These are phyloP conservation scores for Aleiodes sp. DNA, from an alignment of 1,140 invertebrate species.

Conservation along the genomic window DNA sequence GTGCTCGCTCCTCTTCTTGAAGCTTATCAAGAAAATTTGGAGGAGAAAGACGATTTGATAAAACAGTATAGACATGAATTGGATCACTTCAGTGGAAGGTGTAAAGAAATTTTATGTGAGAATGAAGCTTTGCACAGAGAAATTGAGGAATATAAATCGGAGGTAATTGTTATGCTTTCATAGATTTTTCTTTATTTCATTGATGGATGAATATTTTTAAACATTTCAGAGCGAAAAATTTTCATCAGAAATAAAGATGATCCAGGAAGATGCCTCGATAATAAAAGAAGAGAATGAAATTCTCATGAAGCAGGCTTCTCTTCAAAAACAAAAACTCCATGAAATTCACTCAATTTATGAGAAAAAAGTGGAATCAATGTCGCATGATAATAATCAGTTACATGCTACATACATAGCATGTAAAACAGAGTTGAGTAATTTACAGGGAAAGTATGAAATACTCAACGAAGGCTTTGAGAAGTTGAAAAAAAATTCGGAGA, in stretches of 20 bases:
- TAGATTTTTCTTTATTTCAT: background rate
- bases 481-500: slow-evolving; percentile 64
- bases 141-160: slow-evolving; percentile 67
- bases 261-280: slow-evolving; percentile 67
- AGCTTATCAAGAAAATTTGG: slow-evolving; percentile 74
- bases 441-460: slow-evolving; percentile 68
- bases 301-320: slow-evolving; percentile 61
- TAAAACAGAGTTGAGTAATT: slow-evolving; percentile 67
- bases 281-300: slow-evolving; percentile 71
- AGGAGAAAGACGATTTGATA: slow-evolving; percentile 74
- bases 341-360: slow-evolving; percentile 71
- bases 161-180: slow-evolving; percentile 51
- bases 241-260: slow-evolving; percentile 54
- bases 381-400: slow-evolving; percentile 69
- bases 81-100: slow-evolving; percentile 69
- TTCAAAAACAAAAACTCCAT: slow-evolving; percentile 70
- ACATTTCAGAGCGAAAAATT: slow-evolving; percentile 55
- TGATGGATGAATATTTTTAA: slow-evolving; percentile 22
- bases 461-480: slow-evolving; percentile 66
- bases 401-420: slow-evolving; percentile 67
- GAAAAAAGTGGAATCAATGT: slow-evolving; percentile 69
- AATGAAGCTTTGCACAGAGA: slow-evolving; percentile 71
- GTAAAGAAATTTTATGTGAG: slow-evolving; percentile 71
- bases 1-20: slow-evolving; percentile 72
- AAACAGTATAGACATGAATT: slow-evolving; percentile 70